Conservation (phyloP, 2,888 invertebrate species). For the Anodontia alba region DNA sequence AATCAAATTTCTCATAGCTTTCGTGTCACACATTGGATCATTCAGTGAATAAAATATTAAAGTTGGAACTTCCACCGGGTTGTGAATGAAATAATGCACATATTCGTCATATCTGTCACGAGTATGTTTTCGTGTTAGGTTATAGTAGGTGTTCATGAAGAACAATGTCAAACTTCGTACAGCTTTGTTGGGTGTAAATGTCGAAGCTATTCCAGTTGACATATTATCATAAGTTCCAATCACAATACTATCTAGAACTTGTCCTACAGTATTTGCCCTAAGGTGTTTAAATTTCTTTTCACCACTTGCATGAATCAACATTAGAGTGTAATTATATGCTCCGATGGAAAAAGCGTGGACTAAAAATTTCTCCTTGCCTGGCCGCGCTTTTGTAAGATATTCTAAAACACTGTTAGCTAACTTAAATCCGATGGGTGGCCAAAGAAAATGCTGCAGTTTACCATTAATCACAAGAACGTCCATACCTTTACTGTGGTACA, state of each 20-base stretch:
- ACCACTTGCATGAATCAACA: conserved; percentile 29
- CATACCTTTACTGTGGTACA: conserved; percentile 67
- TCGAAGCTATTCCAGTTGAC: conserved; percentile 62
- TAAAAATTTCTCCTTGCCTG: conserved; percentile 42
- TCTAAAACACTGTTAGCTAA: conserved; percentile 54
- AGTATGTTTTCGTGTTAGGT: conserved; percentile 57
- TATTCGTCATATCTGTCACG: conserved; percentile 59
- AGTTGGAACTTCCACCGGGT: conserved; percentile 58
- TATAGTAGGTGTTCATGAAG: conserved; percentile 56
- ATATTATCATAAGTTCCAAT: conserved; percentile 67
- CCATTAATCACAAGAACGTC: conserved; percentile 67
- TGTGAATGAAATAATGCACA: conserved; percentile 55
- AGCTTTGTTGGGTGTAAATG: conserved; percentile 12
- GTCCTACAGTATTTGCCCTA: conserved; percentile 55
- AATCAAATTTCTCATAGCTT: conserved; percentile 55
- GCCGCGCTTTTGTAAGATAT: conserved; percentile 35
- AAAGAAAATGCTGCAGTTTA: conserved; percentile 60
- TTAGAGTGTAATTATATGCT: conserved; percentile 67
- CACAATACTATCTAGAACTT: conserved; percentile 72
- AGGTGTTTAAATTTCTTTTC: conserved; percentile 46
- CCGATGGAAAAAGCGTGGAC: conserved; percentile 72
- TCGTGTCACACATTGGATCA: conserved; percentile 67
- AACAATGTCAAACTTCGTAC: conserved; percentile 31
- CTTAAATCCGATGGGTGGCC: conserved; percentile 58
- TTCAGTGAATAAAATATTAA: conserved; percentile 59